These are phyloP conservation scores for Drosophila mauritiana DNA, from an alignment of 1,140 invertebrate species.

Conservation along the genomic window DNA sequence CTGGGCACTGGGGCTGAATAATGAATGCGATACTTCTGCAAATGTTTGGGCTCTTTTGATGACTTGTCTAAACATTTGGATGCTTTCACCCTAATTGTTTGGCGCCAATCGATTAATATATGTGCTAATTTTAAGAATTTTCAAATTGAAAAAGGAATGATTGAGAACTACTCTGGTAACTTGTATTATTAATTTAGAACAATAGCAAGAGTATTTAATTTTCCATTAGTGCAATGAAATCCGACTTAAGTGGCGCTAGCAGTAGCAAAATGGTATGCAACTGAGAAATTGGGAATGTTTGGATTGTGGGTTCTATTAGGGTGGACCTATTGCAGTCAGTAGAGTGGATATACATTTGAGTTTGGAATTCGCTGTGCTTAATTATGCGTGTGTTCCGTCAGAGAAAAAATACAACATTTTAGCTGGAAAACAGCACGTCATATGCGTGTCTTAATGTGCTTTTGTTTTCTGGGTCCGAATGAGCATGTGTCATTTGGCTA, in stretches of 20 bases:
- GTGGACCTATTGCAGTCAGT: constrained; percentile 12
- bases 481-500: constrained; percentile 65
- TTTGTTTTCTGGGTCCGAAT: constrained; percentile 24
- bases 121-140: too few species aligned
- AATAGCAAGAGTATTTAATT: neutral
- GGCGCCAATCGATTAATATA: neutral
- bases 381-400: constrained; percentile 60
- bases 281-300: constrained; percentile 3
- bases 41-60: constrained; percentile 4
- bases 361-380: constrained; percentile 55
- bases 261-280: constrained; percentile 60
- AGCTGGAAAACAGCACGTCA: constrained; percentile 38
- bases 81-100: constrained; percentile 5
- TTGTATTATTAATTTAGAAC: too few species aligned
- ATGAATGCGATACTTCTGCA: constrained; percentile 7
- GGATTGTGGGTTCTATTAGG: constrained; percentile 23
- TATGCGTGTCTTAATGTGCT: constrained; percentile 59
- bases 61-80: constrained; percentile 2
- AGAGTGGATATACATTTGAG: constrained; percentile 7
- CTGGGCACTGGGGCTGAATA: constrained; percentile 8
- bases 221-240: too few species aligned
- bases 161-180: too few species aligned
- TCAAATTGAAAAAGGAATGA: too few species aligned
- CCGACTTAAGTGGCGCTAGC: constrained; percentile 63
- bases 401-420: constrained; percentile 18